phyloP scores from a whole-genome alignment of 2,113 vertebrate genomes.

The Syngnathus scovelli region DNA sequence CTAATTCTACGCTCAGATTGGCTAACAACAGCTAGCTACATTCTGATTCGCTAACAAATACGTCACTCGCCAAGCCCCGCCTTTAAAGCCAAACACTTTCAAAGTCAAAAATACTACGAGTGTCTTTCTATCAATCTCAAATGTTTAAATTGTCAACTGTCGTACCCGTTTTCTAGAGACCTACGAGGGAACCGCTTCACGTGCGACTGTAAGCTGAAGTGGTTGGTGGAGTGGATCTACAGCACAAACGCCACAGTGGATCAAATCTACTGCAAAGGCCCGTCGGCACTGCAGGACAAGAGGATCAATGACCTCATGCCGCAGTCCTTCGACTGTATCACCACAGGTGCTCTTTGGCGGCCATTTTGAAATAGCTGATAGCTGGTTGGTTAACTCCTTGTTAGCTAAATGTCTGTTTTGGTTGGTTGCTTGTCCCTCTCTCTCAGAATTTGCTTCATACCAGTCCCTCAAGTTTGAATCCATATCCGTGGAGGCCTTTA shows the following conservation, averaged over 20 bases:
- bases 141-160: neutral
- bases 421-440: conserved; percentile 1
- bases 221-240: conserved; percentile 94
- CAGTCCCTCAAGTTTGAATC: conserved; percentile 93
- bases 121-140: no score
- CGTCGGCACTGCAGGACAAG: conserved; percentile 81
- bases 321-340: conserved; percentile 93
- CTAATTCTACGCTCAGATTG: no score
- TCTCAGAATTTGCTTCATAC: conserved; percentile 89
- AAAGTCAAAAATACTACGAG: no score
- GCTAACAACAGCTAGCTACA: no score
- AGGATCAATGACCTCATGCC: conserved; percentile 86
- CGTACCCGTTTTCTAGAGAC: conserved; percentile 69
- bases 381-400: no score
- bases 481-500: conserved; percentile 91
- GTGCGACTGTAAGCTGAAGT: conserved; percentile 97
- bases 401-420: no score
- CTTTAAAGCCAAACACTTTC: no score
- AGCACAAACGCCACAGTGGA: conserved; percentile 96
- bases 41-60: no score
- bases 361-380: neutral
- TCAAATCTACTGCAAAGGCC: conserved; percentile 89
- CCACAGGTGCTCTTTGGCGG: conserved; percentile 75
- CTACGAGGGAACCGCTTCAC: conserved; percentile 91
- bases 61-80: no score